These are phyloP conservation scores for Pogonocherus hispidulus DNA, from an alignment of 2,888 invertebrate genomes.

Conservation along the genomic window DNA sequence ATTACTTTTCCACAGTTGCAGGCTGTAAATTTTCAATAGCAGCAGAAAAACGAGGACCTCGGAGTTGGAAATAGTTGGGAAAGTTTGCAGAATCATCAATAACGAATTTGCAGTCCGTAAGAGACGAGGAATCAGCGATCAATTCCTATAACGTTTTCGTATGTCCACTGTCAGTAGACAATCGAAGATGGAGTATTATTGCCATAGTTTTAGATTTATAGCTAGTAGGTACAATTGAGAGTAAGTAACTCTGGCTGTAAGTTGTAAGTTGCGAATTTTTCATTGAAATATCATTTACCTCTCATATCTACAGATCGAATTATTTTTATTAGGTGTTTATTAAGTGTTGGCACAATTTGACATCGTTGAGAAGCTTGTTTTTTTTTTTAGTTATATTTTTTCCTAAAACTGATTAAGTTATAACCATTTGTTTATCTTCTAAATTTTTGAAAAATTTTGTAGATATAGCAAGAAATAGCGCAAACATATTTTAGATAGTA, in stretches of 20 bases:
- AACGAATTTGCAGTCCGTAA: conserved; percentile 48
- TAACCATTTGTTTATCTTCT: too few relatives aligned
- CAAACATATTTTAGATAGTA: too few relatives aligned
- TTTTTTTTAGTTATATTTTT: too few relatives aligned
- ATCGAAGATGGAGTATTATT: conserved; percentile 46
- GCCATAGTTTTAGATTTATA: conserved; percentile 43
- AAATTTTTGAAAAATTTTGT: too few relatives aligned
- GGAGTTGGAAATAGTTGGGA: conserved; percentile 36
- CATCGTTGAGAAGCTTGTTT: too few relatives aligned
- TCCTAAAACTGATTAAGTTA: too few relatives aligned
- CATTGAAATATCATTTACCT: too few relatives aligned
- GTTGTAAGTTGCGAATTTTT: too few relatives aligned
- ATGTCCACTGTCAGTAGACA: conserved; percentile 52
- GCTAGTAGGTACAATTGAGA: conserved; percentile 35
- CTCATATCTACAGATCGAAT: too few relatives aligned
- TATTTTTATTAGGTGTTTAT: too few relatives aligned
- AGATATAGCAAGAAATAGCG: too few relatives aligned
- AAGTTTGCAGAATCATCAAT: conserved; percentile 40
- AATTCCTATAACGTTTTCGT: conserved; percentile 51
- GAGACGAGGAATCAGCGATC: conserved; percentile 41
- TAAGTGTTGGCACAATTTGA: too few relatives aligned
- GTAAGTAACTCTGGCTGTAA: conserved; percentile 3
- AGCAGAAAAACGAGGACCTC: conserved; percentile 38
- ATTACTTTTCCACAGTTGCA: conserved; percentile 60
- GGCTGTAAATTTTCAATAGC: conserved; percentile 57